A percentile compares a stretch with the other conserved stretches of the same genome.
These are phyloP conservation scores for Linurgus olivaceus DNA, from an alignment of 2,797 vertebrate species.

Conservation along the genomic window DNA sequence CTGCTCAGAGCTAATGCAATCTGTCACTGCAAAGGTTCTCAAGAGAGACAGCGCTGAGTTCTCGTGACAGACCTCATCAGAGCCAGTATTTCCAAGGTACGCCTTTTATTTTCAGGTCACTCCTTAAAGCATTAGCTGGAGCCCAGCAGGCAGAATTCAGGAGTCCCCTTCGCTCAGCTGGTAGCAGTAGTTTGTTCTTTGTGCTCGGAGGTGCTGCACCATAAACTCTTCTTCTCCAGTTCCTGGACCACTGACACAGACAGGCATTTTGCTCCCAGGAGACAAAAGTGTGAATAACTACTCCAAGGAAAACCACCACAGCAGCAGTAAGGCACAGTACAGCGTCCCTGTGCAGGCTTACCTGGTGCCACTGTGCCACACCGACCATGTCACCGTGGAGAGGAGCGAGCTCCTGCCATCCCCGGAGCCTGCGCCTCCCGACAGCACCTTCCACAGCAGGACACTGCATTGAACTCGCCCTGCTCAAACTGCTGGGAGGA, in stretches of 20 bases:
- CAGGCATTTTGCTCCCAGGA: not conserved
- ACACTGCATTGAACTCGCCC: rapidly evolving
- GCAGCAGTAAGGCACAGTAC: not conserved
- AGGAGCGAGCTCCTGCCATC: not conserved
- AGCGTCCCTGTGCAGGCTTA: not conserved
- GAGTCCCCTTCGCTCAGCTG: not conserved
- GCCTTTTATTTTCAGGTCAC: not conserved
- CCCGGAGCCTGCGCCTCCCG: not conserved
- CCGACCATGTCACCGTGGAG: rapidly evolving
- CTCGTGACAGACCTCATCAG: not conserved
- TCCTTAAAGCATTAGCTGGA: not conserved
- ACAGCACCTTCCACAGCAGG: not conserved
- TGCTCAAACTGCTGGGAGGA: not conserved
- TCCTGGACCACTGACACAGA: not conserved
- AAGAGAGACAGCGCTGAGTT: rapidly evolving
- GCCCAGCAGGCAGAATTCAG: not conserved
- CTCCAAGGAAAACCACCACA: not conserved
- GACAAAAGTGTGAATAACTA: not conserved
- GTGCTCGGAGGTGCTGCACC: not conserved
- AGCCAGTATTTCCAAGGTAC: not conserved
- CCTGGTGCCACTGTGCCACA: not conserved
- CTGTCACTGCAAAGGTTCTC: not conserved
- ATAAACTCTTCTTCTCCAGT: not conserved
- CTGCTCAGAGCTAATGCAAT: not conserved
- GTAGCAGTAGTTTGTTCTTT: not conserved